phyloP scores from a whole-genome alignment of 2,888 invertebrate genomes.

The Alloplasta piceator region DNA sequence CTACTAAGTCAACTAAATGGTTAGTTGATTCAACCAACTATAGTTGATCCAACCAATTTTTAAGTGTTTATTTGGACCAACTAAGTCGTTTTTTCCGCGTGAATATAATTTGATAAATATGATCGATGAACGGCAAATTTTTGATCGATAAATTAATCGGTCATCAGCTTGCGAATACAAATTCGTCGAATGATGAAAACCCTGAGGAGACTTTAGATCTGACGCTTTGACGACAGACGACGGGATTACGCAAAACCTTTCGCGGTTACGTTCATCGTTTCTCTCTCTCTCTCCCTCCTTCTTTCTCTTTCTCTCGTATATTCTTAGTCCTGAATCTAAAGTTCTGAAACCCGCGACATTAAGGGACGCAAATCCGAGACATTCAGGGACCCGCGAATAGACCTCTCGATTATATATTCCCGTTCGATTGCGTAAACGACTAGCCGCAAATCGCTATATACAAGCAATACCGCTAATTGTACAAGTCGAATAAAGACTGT shows the following conservation, averaged over 20 bases:
- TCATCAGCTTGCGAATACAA: too few relatives aligned
- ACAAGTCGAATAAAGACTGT: too few relatives aligned
- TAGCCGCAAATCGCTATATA: neutral
- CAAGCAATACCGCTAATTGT: too few relatives aligned
- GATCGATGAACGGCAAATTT: too few relatives aligned
- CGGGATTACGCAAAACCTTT: slow-evolving; percentile 53
- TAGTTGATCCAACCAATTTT: too few relatives aligned
- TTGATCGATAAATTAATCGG: too few relatives aligned
- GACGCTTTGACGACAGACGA: slow-evolving; percentile 54
- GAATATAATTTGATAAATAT: too few relatives aligned
- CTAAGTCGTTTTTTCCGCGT: too few relatives aligned
- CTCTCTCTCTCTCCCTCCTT: neutral
- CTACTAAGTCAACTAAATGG: too few relatives aligned
- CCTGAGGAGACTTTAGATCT: slow-evolving; percentile 53
- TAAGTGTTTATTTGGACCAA: too few relatives aligned
- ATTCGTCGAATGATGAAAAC: too few relatives aligned
- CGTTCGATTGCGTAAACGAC: slow-evolving; percentile 57
- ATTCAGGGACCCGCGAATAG: slow-evolving; percentile 54
- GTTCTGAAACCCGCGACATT: slow-evolving; percentile 50
- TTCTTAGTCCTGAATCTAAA: slow-evolving; percentile 56
- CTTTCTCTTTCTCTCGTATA: slow-evolving; percentile 33
- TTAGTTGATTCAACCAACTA: too few relatives aligned
- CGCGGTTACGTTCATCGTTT: slow-evolving; percentile 32
- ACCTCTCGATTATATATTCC: slow-evolving; percentile 53
- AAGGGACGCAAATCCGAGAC: slow-evolving; percentile 28